Evolutionary conservation across 2,113 vertebrate genomes (phyloP), one percentile per base, ranked within the genome.

Genomic region (Ursus arctos): DNA sequence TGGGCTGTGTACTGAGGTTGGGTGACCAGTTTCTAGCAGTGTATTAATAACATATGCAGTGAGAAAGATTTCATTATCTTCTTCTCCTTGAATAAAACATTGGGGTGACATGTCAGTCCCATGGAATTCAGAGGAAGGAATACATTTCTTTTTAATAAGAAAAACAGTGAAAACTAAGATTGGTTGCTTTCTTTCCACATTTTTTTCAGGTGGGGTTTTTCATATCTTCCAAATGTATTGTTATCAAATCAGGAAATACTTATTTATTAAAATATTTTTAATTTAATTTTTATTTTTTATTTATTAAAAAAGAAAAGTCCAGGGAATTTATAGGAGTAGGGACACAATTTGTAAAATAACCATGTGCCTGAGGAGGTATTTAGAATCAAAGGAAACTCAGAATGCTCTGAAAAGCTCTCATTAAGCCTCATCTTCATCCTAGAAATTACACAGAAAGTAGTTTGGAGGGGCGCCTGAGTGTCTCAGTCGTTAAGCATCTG

Each of bases 11-110:
- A 99, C 98, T 83, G 0, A 95, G 65, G 16, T 7, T 1, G 98
- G 82, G 65, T 98, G 96, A 13, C 88, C 97, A 76, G 97, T 98
- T 97, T 98, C 98, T 49, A 98, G 80, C 72, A 99, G 91, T 33
- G 97, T 97, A 83, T 97, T 92, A 28, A 97, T 98, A 80, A 86
- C 97, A 63, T 98, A 98, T 43, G 98, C 95, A 87, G 98, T 95
- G 88, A 99, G 95, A 0, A 97, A 97, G 63, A 98, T 43, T 33
- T 98, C 92, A 0, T 98, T 83, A n/a, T 98, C 82, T 10, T 97
- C 91, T 97, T 98, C 97, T 94, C 98, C 98, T 98, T 99, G 95
- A 40, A 95, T 92, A 26, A n/a, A 53, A 92, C 0, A 0, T 13
- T 89, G 16, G 93, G 7, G 77, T 5, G 61, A 87, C 4, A 83